Percentiles rank a stretch among this genome's conserved stretches.
These are phyloP conservation scores for Philaenus spumarius DNA, from an alignment of 1,140 invertebrate species.

Conservation along the genomic window DNA sequence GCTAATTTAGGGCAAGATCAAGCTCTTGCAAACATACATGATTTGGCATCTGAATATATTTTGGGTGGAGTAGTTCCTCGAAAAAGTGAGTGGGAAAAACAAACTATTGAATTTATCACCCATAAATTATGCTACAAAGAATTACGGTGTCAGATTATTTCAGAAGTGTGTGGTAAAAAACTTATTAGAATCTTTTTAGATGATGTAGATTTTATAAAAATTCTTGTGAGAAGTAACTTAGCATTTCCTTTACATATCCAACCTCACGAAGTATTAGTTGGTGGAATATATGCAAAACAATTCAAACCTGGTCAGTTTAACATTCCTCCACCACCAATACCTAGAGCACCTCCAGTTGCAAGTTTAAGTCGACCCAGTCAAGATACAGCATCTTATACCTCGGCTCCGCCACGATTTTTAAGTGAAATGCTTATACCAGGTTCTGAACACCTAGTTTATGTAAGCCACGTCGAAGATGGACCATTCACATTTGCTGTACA, in stretches of 20 bases:
- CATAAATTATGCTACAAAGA: conserved; percentile 24
- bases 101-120: conserved; percentile 43
- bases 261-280: conserved; percentile 26
- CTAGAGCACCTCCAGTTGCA: not conserved
- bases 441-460: conserved; percentile 54
- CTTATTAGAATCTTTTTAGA: not conserved
- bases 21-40: conserved; percentile 38
- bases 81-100: conserved; percentile 43
- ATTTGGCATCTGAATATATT: conserved; percentile 50
- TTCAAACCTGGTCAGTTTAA: conserved; percentile 6
- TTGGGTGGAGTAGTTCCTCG: conserved; percentile 45
- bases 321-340: not conserved
- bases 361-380: not conserved
- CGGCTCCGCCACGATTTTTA: conserved; percentile 50
- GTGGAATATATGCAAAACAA: conserved; percentile 9
- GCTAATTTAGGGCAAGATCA: conserved; percentile 30
- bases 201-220: not conserved
- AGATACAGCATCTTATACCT: conserved; percentile 24
- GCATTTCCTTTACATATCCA: not conserved
- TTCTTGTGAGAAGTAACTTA: not conserved
- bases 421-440: conserved; percentile 44
- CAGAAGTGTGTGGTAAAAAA: not conserved
- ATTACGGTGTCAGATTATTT: not conserved
- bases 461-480: conserved; percentile 68
- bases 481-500: conserved; percentile 67